A percentile compares a stretch with the other conserved stretches of the same genome.
Evolutionary conservation across 1,140 invertebrate species (phyloP).

Genomic region (Bicyclus anynana): DNA sequence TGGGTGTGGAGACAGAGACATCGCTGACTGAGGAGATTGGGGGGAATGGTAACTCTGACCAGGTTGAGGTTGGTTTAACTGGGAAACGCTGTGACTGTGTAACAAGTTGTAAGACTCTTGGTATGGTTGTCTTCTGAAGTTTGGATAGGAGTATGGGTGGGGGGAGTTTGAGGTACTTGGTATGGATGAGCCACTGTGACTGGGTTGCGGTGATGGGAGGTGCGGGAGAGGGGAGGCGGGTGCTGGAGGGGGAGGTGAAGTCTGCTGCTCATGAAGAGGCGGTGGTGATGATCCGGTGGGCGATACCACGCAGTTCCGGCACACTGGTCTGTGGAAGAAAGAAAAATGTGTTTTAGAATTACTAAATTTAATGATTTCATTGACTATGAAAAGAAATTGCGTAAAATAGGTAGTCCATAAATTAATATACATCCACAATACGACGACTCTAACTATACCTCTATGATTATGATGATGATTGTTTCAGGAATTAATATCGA

Average conservation of each 20-base stretch:
- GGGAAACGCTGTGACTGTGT: conserved; percentile 51
- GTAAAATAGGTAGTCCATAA: too few species aligned
- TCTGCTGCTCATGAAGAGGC: conserved; percentile 49
- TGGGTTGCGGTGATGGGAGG: conserved; percentile 53
- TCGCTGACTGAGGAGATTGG: conserved; percentile 59
- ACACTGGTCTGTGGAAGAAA: conserved; percentile 79
- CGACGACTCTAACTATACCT: too few species aligned
- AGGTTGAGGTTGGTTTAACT: conserved; percentile 33
- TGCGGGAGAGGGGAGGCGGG: conserved; percentile 46
- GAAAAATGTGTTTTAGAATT: conserved; percentile 1
- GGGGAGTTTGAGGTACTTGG: conserved; percentile 60
- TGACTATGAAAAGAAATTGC: too few species aligned
- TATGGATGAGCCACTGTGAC: conserved; percentile 53
- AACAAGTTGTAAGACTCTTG: conserved; percentile 41
- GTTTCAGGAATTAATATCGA: too few species aligned
- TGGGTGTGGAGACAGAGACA: conserved; percentile 69
- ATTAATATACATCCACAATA: too few species aligned
- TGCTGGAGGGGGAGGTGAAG: conserved; percentile 57
- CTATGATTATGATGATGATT: too few species aligned
- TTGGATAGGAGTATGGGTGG: conserved; percentile 57
- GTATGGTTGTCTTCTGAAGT: conserved; percentile 48
- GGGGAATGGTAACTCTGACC: conserved; percentile 56
- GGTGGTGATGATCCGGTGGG: conserved; percentile 65
- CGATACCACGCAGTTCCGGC: conserved; percentile 75
- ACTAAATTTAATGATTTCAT: not conserved